Evolutionary conservation across 2,888 invertebrate genomes (phyloP).

Genomic region (Acleris holmiana): DNA sequence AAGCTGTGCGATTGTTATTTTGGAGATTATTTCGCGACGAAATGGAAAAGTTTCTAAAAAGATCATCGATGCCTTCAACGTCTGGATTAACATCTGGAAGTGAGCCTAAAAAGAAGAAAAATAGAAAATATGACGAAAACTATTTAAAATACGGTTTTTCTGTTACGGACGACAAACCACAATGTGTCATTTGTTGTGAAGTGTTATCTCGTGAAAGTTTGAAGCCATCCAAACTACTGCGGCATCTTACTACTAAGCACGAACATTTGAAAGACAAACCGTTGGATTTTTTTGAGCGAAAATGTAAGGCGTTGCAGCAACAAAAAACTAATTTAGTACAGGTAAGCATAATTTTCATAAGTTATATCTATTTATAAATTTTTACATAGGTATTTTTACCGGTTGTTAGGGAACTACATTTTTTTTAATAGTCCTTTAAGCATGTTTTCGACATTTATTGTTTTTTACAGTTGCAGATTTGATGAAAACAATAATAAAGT

Average conservation of each 20-base stretch:
- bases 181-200: conserved; percentile 5
- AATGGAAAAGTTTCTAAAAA: no score
- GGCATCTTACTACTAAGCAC: conserved; percentile 13
- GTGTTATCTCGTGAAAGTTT: conserved; percentile 6
- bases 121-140: conserved; percentile 14
- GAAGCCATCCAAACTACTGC: conserved; percentile 7
- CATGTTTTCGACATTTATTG: background rate
- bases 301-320: conserved; percentile 2
- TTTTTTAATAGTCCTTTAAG: background rate
- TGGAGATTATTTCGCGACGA: no score
- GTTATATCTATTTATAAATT: no score
- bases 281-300: conserved; percentile 16
- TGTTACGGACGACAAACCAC: conserved; percentile 10
- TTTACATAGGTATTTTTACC: no score
- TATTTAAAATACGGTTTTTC: conserved; percentile 16
- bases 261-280: conserved; percentile 10
- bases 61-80: no score
- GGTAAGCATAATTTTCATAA: background rate
- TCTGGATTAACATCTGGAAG: background rate
- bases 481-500: no score
- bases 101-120: conserved; percentile 12
- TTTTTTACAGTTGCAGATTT: background rate
- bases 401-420: no score
- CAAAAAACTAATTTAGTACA: conserved; percentile 13
- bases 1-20: no score